These are phyloP conservation scores for Hemithea aestivaria DNA, from an alignment of 2,888 invertebrate genomes.

Conservation along the genomic window DNA sequence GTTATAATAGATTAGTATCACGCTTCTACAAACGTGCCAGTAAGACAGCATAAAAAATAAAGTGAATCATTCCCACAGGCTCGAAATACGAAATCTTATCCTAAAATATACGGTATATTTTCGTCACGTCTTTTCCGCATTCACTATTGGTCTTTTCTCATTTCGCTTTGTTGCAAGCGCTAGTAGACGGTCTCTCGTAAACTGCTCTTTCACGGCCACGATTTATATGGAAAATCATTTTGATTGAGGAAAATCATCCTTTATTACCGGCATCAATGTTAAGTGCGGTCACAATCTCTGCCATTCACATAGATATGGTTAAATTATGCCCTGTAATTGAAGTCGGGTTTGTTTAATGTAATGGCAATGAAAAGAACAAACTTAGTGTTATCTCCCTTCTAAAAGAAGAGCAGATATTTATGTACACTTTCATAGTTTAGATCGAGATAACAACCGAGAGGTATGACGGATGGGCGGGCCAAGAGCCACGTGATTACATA, in stretches of 20 bases:
- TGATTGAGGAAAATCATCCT: conserved; percentile 45
- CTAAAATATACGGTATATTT: conserved; percentile 25
- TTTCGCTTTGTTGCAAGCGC: conserved; percentile 27
- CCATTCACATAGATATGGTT: conserved; percentile 20
- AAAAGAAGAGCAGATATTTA: conserved; percentile 49
- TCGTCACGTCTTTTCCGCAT: conserved; percentile 29
- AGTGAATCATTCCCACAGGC: conserved; percentile 14
- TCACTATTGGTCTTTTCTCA: conserved; percentile 21
- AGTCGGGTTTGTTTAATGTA: conserved; percentile 14
- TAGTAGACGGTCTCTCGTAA: conserved; percentile 33
- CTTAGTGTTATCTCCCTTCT: conserved; percentile 43
- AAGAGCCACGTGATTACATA: conserved; percentile 62
- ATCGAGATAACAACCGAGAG: conserved; percentile 58
- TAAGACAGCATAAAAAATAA: not conserved
- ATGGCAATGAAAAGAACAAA: conserved; percentile 20
- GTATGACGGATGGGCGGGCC: conserved; percentile 62
- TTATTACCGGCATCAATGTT: conserved; percentile 38
- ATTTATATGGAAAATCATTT: conserved; percentile 41
- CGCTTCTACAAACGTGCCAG: no score
- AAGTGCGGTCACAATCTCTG: conserved; percentile 24
- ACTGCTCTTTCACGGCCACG: conserved; percentile 32
- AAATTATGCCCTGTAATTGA: conserved; percentile 22
- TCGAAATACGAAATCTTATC: conserved; percentile 16
- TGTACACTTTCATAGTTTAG: conserved; percentile 56
- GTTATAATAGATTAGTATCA: no score